phyloP scores from a whole-genome alignment of 2,113 vertebrate genomes.

The Oreotrochilus melanogaster region DNA sequence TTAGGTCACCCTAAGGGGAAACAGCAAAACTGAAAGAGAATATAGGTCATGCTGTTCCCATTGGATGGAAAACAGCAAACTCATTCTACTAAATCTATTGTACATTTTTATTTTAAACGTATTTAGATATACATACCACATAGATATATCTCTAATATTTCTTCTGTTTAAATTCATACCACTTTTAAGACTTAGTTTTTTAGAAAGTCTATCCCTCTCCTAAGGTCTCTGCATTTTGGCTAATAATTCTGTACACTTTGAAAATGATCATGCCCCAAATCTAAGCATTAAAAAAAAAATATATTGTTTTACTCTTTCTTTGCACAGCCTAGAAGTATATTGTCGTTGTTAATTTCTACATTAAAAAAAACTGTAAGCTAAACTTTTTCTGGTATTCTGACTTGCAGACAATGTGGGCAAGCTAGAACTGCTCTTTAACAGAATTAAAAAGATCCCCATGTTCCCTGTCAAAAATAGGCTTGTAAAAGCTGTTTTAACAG shows the following conservation, averaged over 20 bases:
- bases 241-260: neutral
- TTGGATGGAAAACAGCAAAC: neutral
- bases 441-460: neutral
- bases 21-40: neutral
- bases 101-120: neutral
- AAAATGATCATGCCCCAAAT: neutral
- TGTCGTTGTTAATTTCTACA: neutral
- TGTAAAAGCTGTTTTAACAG: neutral
- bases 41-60: conserved; percentile 28
- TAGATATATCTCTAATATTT: rapidly evolving
- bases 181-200: neutral
- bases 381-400: neutral
- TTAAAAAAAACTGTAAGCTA: neutral
- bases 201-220: neutral
- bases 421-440: neutral
- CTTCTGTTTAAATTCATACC: neutral
- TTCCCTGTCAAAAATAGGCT: neutral
- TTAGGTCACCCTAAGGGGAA: conserved; percentile 33
- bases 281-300: neutral
- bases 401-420: neutral
- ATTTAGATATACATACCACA: neutral
- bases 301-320: neutral
- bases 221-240: neutral
- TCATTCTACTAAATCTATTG: neutral
- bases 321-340: neutral